Percentiles rank a stretch among this genome's conserved stretches.
Evolutionary conservation across 1,140 invertebrate species (phyloP).

Genomic region (Brachionus rubens): DNA sequence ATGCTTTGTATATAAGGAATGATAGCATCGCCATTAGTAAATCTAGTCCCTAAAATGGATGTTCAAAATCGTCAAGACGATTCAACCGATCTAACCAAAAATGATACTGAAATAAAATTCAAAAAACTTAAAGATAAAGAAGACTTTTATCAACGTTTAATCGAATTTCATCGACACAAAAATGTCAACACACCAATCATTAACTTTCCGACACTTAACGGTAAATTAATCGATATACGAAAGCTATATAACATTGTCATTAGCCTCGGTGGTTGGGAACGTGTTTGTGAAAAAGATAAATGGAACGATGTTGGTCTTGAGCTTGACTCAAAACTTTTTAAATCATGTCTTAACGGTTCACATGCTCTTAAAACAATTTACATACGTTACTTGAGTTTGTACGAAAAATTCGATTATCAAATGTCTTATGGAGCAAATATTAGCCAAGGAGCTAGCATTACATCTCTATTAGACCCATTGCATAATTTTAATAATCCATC

Average conservation of each 20-base stretch:
- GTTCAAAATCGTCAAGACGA: too few species aligned
- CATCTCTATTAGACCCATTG: slow-evolving; percentile 6
- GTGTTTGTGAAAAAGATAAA: slow-evolving; percentile 76
- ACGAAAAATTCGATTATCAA: slow-evolving; percentile 31
- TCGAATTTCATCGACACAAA: slow-evolving; percentile 34
- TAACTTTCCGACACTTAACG: slow-evolving; percentile 75
- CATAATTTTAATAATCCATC: slow-evolving; percentile 22
- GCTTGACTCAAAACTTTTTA: slow-evolving; percentile 70
- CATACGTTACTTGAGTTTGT: slow-evolving; percentile 67
- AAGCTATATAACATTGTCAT: slow-evolving; percentile 84
- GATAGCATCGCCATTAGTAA: too few species aligned
- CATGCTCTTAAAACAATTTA: slow-evolving; percentile 83
- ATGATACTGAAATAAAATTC: slow-evolving; percentile 12
- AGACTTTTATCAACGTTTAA: slow-evolving; percentile 29
- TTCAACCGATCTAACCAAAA: too few species aligned
- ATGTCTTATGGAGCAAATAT: not conserved
- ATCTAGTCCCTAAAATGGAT: too few species aligned
- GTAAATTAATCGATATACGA: slow-evolving; percentile 83
- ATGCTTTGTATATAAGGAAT: too few species aligned
- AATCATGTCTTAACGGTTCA: slow-evolving; percentile 77
- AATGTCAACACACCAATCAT: slow-evolving; percentile 71
- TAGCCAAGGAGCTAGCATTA: not conserved
- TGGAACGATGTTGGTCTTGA: slow-evolving; percentile 74
- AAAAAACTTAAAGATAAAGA: slow-evolving; percentile 22
- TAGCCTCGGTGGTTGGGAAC: slow-evolving; percentile 81